phyloP scores from a whole-genome alignment of 2,888 invertebrate species.

The Capitulum mitella region DNA sequence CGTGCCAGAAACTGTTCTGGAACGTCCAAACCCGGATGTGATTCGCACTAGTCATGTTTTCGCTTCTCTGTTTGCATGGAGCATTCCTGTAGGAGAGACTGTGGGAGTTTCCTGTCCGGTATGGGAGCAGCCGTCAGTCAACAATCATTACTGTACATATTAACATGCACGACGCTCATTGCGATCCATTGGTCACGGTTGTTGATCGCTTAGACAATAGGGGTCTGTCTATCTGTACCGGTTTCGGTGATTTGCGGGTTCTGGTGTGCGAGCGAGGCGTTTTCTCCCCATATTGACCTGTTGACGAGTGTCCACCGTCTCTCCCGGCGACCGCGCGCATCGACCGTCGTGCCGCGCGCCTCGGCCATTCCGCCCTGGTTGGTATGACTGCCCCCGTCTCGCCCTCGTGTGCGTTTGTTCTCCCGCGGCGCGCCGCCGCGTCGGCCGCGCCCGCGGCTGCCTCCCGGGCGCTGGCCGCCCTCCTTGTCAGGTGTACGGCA shows the following conservation, averaged over 20 bases:
- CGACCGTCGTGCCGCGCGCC: background rate
- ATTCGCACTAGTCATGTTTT: background rate
- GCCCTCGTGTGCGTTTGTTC: background rate
- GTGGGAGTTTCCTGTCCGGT: background rate
- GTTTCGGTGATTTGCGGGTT: background rate
- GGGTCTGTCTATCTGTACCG: background rate
- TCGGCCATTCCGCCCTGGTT: background rate
- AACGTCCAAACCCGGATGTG: background rate
- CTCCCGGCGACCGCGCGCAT: background rate
- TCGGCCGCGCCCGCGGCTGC: background rate
- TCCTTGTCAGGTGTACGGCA: background rate
- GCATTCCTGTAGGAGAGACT: conserved; percentile 7
- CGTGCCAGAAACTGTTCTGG: background rate
- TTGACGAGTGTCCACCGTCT: background rate
- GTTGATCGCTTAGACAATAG: background rate
- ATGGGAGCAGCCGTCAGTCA: background rate
- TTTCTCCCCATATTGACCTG: background rate
- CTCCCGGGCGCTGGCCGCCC: background rate
- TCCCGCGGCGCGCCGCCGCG: background rate
- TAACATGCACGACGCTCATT: background rate
- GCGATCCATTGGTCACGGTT: background rate
- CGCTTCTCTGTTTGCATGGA: background rate
- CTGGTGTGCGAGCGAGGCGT: background rate
- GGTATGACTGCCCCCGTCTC: background rate
- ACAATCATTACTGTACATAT: conserved; percentile 6